Evolutionary conservation across 2,888 invertebrate genomes (phyloP), one percentile per base, ranked within the genome.

Genomic region (Eupithecia pulchellata): DNA sequence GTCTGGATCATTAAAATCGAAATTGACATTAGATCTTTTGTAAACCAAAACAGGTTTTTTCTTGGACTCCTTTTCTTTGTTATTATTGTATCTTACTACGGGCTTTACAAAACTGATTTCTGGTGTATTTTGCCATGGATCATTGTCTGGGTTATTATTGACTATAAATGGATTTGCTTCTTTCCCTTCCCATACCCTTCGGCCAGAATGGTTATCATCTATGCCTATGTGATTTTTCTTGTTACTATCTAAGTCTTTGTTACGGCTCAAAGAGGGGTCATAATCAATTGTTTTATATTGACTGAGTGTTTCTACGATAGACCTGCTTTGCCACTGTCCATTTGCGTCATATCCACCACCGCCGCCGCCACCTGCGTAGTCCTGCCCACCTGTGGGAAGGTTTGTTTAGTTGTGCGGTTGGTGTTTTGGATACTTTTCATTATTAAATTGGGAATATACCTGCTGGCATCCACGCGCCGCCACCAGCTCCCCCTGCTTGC

Each of bases 381-480:
- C 94, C 85, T 91, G 92, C 60, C 89, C 90, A 88, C 91, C 91
- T 91, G 85, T 64, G 81, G 72, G 81, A 84, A 79, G 65, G 71
- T 55, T 64, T 66, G 52, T 68, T 74, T 77, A 75, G 78, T 79
- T 75, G 77, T 77, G 78, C 75, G 74, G 67, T 74, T 75, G 74
- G 74, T 69, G 61, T 64, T 71, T 58, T 58, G 29, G 55, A 39
- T 68, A 73, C 57, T 71, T 29, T n/a, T 29, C 27, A 63, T 52
- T 68, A 67, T 83, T 84, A 87, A 79, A 91, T 78, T 78, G 88
- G 87, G 72, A 90, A 84, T 81, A 90, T 91, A 93, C 92, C 92
- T 92, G 92, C 92, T 74, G 94, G 92, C 84, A 94, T 93, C 85
- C 95, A 94, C 4, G 88, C 87, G 0, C 95, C 92, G 0, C 95